Base-by-base conservation (phyloP, 1,140 invertebrate genomes). In the Thalassaphorura encarpata region DNA sequence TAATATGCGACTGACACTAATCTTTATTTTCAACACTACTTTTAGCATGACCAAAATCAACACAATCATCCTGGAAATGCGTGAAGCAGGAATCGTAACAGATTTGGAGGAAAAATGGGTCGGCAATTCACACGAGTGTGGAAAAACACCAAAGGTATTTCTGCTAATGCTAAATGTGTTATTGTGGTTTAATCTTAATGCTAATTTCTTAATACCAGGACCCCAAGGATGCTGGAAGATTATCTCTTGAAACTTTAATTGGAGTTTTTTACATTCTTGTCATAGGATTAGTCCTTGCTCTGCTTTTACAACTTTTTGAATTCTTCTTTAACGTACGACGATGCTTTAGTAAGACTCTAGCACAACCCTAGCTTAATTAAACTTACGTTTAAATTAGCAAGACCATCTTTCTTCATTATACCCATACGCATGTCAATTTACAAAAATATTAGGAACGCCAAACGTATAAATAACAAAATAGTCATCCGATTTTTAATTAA, bases 181-280 rank as follows among this genome's bases (percentile, higher is more conserved):
- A n/a, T 15, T 29, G 28, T 11, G 43, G 31, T 33, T 45, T 31
- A 54, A 45, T 19, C 8, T 5, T 52, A 6, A 13, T 11, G 40
- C 39, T 28, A 5, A 18, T 52, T 8, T 52, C 27, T 45, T 29
- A 2, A 45, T 24, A 26, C 8, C 29, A 19, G 33, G 23, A n/a
- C 23, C 43, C 27, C 24, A 11, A 89, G 50, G 26, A 50, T 54
- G 47, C 54, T 61, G 43, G 61, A 78, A 75, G 75, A 77, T 66
- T 84, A 43, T 79, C 78, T 45, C 68, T 84, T 18, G 77, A 76
- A 56, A 83, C 83, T 68, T 78, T 83, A 3, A 60, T 60, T 15
- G 63, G 63, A 39, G 78, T 81, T 46, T 83, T 83, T 67, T 83
- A 82, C 67, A 82, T 83, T 65, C 67, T 83, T 6, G 78, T 82